Base-by-base conservation (phyloP, 2,797 vertebrate genomes). In the Graptemys geographica region DNA sequence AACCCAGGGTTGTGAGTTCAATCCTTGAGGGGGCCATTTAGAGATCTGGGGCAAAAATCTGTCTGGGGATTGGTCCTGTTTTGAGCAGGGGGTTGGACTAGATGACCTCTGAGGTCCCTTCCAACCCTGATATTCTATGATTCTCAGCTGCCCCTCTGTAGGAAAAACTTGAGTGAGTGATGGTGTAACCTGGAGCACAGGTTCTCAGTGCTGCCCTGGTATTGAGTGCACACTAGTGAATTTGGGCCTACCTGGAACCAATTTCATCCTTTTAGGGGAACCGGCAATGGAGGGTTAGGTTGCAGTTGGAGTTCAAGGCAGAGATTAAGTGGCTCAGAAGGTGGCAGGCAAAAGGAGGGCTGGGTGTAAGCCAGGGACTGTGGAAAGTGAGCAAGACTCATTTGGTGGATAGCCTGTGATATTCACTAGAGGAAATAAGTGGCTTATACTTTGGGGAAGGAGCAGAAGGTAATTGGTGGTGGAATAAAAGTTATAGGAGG, bases 321-420 rank as follows among this genome's bases (percentile, higher is more conserved):
- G 37, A 72, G 65, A 72, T 21, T 41, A 95, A 96, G 93, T 95
- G 95, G 90, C 90, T 96, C 93, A 93, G 93, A 91, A 96, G 94
- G 90, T 96, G 90, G 84, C 93, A 92, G 95, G 90, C 96, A 91
- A 96, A 86, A 95, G 89, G 90, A 96, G 83, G 86, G 80, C 18
- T 52, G 27, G 87, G 84, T 56, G 85, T 91, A 86, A 94, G 96
- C 92, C 53, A 88, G 94, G 86, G 87, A 62, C 91, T 92, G 81
- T 89, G 83, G 59, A 41, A 93, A 96, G 87, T 62, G 55, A 94
- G 65, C 84, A 93, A 92, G 93, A 97, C 93, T 94, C 78, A 94
- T 88, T 87, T 94, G 57, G 2, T 41, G 82, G 33, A 7, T 81
- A 27, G 16, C 11, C 8, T 80, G 55, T 89, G 87, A 91, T 52